Conservation (phyloP, 2,797 vertebrate genomes). For the Alca torda region DNA sequence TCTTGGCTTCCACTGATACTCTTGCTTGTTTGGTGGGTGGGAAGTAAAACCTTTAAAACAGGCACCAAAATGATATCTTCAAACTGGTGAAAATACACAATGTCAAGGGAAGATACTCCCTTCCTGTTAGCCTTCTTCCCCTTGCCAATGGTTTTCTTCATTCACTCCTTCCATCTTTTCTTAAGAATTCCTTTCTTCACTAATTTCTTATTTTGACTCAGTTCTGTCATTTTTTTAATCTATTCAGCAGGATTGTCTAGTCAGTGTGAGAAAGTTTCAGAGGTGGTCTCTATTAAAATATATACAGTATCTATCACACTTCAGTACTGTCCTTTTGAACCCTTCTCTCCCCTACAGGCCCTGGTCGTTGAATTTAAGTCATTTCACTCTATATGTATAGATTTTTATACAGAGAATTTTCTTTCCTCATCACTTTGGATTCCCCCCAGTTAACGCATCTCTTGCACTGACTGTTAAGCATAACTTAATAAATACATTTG, state of each 20-base stretch:
- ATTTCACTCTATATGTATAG: neutral
- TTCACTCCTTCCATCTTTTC: neutral
- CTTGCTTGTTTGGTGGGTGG: neutral
- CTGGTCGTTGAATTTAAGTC: neutral
- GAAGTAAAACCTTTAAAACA: neutral
- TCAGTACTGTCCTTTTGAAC: neutral
- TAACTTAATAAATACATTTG: neutral
- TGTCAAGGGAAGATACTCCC: neutral
- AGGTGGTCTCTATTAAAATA: neutral
- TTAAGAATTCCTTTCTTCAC: neutral
- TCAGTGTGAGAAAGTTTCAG: neutral
- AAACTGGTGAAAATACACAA: neutral
- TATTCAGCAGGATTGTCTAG: neutral
- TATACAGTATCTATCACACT: neutral
- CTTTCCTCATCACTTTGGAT: neutral
- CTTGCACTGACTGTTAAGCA: neutral
- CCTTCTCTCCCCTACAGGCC: neutral
- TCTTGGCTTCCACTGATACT: neutral
- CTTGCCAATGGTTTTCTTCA: neutral
- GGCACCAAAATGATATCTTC: neutral
- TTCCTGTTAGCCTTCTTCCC: neutral
- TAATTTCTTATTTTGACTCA: neutral
- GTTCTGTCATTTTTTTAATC: neutral
- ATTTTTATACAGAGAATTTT: neutral
- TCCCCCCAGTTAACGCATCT: neutral